A percentile compares a stretch with the other conserved stretches of the same genome.
phyloP scores from a whole-genome alignment of 2,113 vertebrate species.

The Paramormyrops kingsleyae region DNA sequence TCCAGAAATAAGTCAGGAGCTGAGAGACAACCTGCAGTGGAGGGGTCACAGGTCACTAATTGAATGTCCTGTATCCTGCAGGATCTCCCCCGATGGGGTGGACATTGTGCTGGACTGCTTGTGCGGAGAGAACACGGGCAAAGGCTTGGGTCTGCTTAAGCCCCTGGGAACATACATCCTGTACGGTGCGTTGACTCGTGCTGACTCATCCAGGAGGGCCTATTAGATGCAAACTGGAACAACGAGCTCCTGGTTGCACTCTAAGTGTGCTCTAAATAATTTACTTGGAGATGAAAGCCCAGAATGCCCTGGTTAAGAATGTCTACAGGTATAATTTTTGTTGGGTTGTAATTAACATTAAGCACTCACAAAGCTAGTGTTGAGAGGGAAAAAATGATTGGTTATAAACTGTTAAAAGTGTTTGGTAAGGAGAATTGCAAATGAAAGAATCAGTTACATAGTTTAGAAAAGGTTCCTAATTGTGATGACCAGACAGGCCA shows the following conservation, averaged over 20 bases:
- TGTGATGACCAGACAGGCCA: conserved; percentile 21
- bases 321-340: not conserved
- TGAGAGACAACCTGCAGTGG: not conserved
- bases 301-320: not conserved
- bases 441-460: conserved; percentile 35
- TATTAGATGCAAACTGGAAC: not conserved
- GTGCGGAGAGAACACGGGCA: conserved; percentile 94
- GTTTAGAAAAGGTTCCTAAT: conserved; percentile 11
- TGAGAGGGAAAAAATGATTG: not conserved
- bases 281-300: not conserved
- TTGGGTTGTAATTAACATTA: not conserved
- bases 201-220: not conserved
- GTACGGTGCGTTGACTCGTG: conserved; percentile 72
- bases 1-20: not conserved
- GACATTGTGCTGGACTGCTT: conserved; percentile 94
- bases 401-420: not conserved
- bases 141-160: conserved; percentile 87
- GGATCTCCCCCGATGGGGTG: conserved; percentile 89
- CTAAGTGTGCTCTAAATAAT: not conserved
- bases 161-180: conserved; percentile 94
- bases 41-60: not conserved
- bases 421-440: not conserved
- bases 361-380: not conserved
- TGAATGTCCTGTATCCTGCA: conserved; percentile 43
- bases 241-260: not conserved